Percentiles rank a stretch among this genome's conserved stretches.
Evolutionary conservation across 2,888 invertebrate species (phyloP).

Genomic region (Piscicola geometra): DNA sequence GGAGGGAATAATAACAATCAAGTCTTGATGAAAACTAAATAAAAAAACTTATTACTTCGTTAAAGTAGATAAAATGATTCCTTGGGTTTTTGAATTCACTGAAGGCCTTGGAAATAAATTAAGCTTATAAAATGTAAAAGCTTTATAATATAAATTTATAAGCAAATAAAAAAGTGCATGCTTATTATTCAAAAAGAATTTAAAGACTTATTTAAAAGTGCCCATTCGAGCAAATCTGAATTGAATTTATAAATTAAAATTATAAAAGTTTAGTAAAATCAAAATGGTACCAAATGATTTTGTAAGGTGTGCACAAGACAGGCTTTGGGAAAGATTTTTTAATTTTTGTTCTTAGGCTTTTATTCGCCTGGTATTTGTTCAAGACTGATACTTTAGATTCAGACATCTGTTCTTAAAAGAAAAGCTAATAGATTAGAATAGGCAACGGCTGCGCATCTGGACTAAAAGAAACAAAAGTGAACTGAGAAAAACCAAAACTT

Average conservation of each 20-base stretch:
- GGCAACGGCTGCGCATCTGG: too few relatives aligned
- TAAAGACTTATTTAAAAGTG: too few relatives aligned
- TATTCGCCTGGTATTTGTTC: conserved; percentile 17
- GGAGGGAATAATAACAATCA: not conserved
- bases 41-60: conserved; percentile 18
- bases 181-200: too few relatives aligned
- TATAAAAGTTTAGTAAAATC: not conserved
- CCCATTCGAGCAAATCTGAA: too few relatives aligned
- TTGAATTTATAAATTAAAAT: too few relatives aligned
- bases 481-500: too few relatives aligned
- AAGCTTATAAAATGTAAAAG: not conserved
- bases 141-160: not conserved
- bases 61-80: not conserved
- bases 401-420: too few relatives aligned
- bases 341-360: conserved; percentile 17
- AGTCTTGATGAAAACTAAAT: not conserved
- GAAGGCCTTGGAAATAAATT: conserved; percentile 4
- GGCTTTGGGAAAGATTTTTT: conserved; percentile 31
- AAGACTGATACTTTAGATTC: not conserved
- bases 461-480: too few relatives aligned
- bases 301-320: conserved; percentile 26
- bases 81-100: conserved; percentile 23
- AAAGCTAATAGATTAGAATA: too few relatives aligned
- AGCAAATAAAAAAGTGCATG: not conserved
- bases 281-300: conserved; percentile 22